Conservation (phyloP, 1,140 invertebrate species). For the Drosophila ficusphila region DNA sequence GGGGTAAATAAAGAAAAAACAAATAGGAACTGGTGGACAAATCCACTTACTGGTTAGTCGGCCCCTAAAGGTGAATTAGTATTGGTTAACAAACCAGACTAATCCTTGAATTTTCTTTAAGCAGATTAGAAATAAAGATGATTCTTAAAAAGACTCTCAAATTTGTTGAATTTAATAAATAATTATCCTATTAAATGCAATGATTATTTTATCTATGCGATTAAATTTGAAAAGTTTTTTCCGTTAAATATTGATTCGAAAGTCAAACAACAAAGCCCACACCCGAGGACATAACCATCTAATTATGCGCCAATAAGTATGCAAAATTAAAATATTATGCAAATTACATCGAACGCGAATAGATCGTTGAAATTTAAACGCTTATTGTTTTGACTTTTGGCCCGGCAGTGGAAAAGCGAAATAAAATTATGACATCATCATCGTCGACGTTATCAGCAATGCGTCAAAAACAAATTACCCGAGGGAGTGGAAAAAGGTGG, state of each 20-base stretch:
- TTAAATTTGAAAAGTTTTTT: conserved; percentile 4
- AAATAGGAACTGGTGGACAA: not conserved
- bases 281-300: conserved; percentile 28
- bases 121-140: no score
- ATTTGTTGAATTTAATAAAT: not conserved
- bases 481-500: conserved; percentile 7
- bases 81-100: no score
- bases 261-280: conserved; percentile 37
- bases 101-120: no score
- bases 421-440: conserved; percentile 74
- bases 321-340: conserved; percentile 76
- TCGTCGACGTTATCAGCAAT: conserved; percentile 34
- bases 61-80: no score
- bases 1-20: conserved; percentile 35
- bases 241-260: conserved; percentile 1
- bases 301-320: conserved; percentile 73
- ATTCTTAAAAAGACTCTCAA: not conserved
- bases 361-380: conserved; percentile 56
- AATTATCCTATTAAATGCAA: not conserved
- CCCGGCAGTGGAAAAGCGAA: conserved; percentile 8
- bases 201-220: conserved; percentile 6
- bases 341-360: conserved; percentile 54
- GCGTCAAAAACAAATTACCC: conserved; percentile 74
- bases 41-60: not conserved
- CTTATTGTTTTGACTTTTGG: conserved; percentile 70